Evolutionary conservation across 2,888 invertebrate species (phyloP), one percentile per base, ranked within the genome.

Genomic region (Drosophila colorata): DNA sequence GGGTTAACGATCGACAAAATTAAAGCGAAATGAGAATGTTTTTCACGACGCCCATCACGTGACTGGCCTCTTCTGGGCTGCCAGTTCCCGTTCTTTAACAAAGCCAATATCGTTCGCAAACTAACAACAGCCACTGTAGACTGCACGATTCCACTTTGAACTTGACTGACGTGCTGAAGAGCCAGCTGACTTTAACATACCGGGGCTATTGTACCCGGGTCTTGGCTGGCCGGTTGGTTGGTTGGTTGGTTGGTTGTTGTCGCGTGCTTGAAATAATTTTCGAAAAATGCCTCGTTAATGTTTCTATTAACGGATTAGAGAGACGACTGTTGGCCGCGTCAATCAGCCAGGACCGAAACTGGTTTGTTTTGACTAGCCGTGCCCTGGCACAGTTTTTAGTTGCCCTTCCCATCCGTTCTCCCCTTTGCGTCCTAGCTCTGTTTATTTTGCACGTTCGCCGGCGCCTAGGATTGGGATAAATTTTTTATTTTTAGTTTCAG

Each of bases 271-370:
- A 83, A 87, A 89, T 86, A 82, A 90, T 90, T 90, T 88, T 81
- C 72, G 56, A 72, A 87, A 85, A 79, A 81, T 85, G 85, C 81
- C 87, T 89, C 82, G 90, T 89, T 90, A 90, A 90, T 90, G 90
- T 90, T 90, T 90, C 89, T 88, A 90, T 90, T 90, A 90, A 90
- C 85, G 89, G 88, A 90, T 90, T 90, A 88, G 83, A 81, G 78
- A 47, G 72, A 47, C 47, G 63, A 66, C 40, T 44, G 33, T 47
- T 61, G 70, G 79, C 60, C 76, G 60, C 67, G 80, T 78, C 84
- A 84, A 75, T 75, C 86, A 77, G 73, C 48, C 55, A 69, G 61
- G 57, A 59, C 18, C 40, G 41, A 31, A 49, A 37, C 23, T 20
- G 11, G 58, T 25, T 33, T 37, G 31, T 23, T 49, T 28, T 25